Conservation (phyloP, 2,113 vertebrate species). For the Setophaga petechia region DNA sequence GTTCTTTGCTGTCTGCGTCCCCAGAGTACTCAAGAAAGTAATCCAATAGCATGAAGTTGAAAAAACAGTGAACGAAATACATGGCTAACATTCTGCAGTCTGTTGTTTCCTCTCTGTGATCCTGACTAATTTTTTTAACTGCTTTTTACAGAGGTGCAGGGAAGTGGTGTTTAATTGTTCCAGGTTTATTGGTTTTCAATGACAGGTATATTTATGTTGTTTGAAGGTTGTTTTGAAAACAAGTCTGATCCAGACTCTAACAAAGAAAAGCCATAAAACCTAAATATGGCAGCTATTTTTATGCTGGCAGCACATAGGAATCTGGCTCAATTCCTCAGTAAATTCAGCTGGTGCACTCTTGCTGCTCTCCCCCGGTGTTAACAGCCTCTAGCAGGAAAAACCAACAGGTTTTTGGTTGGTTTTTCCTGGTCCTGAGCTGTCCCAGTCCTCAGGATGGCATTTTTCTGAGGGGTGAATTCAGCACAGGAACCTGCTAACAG, state of each 20-base stretch:
- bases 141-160: not conserved
- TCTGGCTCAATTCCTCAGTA: not conserved
- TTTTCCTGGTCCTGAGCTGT: not conserved
- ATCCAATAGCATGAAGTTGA: not conserved
- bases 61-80: not conserved
- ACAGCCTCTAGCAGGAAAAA: not conserved
- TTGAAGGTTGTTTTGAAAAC: not conserved
- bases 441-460: not conserved
- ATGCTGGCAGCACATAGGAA: not conserved
- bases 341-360: not conserved
- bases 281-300: slow-evolving; percentile 13
- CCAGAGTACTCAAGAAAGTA: slow-evolving; percentile 40
- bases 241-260: not conserved
- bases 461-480: not conserved
- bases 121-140: not conserved
- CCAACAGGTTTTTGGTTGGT: not conserved
- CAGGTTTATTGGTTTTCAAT: not conserved
- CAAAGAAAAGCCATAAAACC: not conserved
- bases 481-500: not conserved
- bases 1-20: slow-evolving; percentile 14
- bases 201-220: not conserved
- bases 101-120: not conserved
- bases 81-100: not conserved
- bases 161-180: not conserved
- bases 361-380: not conserved